Conservation (phyloP, 2,888 invertebrate genomes). For the Tinea semifulvella region DNA sequence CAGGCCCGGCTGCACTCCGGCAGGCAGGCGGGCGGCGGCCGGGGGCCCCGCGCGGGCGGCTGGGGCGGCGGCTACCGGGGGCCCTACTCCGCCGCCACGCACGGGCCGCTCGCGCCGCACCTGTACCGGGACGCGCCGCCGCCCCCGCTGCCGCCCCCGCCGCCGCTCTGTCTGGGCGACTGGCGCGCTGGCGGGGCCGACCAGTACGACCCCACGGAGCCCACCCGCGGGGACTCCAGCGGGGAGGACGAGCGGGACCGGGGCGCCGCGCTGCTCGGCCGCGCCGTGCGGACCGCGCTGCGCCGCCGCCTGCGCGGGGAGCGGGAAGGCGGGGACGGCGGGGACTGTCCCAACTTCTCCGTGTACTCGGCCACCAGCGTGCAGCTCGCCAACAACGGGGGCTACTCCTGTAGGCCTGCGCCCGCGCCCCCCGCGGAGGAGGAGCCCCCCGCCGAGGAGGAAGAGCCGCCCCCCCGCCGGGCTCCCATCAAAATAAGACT, state of each 20-base stretch:
- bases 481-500: conserved; percentile 54
- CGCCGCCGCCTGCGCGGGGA: conserved; percentile 14
- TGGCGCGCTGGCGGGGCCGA: conserved; percentile 69
- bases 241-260: conserved; percentile 30
- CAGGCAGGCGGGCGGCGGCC: conserved; percentile 64
- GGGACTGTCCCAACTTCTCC: conserved; percentile 86
- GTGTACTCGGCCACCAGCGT: conserved; percentile 86
- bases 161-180: too few species aligned
- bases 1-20: conserved; percentile 27
- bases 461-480: conserved; percentile 45
- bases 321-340: conserved; percentile 64
- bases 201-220: conserved; percentile 66
- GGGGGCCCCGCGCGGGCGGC: conserved; percentile 57
- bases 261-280: conserved; percentile 15
- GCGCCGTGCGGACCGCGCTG: conserved; percentile 13
- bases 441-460: conserved; percentile 26
- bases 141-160: conserved; percentile 17
- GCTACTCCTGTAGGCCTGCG: conserved; percentile 3
- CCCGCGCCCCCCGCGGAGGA: background rate
- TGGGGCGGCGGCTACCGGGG: conserved; percentile 53
- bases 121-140: conserved; percentile 22
- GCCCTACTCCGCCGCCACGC: conserved; percentile 35
- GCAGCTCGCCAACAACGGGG: conserved; percentile 49
- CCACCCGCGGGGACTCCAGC: conserved; percentile 50
- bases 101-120: background rate